Conservation (phyloP, 2,888 invertebrate genomes). For the Theodoxus fluviatilis region DNA sequence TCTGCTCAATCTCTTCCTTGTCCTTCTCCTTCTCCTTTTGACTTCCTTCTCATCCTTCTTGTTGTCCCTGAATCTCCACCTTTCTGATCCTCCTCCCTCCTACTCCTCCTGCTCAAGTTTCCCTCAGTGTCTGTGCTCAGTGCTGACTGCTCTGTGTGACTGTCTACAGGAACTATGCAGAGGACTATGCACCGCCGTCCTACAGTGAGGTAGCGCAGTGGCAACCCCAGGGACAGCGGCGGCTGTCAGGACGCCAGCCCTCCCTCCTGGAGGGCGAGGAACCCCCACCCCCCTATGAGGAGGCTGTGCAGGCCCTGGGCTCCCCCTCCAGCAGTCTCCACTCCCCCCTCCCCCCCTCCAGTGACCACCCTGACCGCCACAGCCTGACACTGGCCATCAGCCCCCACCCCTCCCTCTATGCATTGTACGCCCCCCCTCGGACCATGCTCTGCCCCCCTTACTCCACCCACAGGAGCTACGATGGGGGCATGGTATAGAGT, state of each 20-base stretch:
- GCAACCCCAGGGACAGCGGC: slow-evolving; percentile 27
- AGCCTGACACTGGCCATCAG: background rate
- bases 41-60: background rate
- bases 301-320: slow-evolving; percentile 28
- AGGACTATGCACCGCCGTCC: slow-evolving; percentile 40
- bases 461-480: background rate
- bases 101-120: too few relatives aligned
- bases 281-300: slow-evolving; percentile 39
- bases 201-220: slow-evolving; percentile 38
- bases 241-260: too few relatives aligned
- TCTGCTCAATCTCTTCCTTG: too few relatives aligned
- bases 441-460: background rate
- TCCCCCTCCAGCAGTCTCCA: slow-evolving; percentile 15
- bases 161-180: slow-evolving; percentile 24
- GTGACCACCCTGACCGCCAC: background rate
- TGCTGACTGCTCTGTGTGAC: background rate
- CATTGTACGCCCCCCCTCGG: background rate
- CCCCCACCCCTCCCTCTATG: too few relatives aligned
- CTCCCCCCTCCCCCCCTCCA: slow-evolving; percentile 12
- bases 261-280: slow-evolving; percentile 33
- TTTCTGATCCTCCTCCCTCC: too few relatives aligned
- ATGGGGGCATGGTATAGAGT: too few relatives aligned
- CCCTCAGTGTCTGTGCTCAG: background rate
- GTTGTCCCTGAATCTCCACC: too few relatives aligned
- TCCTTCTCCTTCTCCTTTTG: background rate